Conservation (phyloP, 2,888 invertebrate genomes). For the Erpobdella octoculata region DNA sequence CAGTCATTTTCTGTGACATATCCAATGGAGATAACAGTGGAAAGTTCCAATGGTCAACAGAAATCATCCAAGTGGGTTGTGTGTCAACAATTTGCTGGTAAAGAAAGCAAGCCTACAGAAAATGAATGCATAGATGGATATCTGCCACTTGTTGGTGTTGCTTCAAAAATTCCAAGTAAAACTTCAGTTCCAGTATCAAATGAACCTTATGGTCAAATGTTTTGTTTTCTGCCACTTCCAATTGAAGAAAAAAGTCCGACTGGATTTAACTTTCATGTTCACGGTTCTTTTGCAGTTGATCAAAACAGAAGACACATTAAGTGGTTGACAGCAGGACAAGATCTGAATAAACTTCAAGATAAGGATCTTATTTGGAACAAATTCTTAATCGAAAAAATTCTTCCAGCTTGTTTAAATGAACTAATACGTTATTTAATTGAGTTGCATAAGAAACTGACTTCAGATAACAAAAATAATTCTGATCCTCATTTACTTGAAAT, state of each 20-base stretch:
- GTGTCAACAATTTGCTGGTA: constrained; percentile 25
- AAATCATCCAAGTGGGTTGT: constrained; percentile 21
- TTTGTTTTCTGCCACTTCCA: constrained; percentile 32
- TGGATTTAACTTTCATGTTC: constrained; percentile 30
- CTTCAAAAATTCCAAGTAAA: constrained; percentile 23
- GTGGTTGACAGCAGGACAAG: constrained; percentile 26
- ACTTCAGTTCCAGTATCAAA: not conserved
- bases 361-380: constrained; percentile 44
- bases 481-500: not conserved
- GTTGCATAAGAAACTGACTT: not conserved
- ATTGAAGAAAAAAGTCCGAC: constrained; percentile 28
- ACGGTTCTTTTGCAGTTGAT: constrained; percentile 32
- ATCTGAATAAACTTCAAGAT: constrained; percentile 34
- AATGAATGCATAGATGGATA: constrained; percentile 30
- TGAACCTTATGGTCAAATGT: constrained; percentile 29
- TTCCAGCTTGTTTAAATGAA: constrained; percentile 40
- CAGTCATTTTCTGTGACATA: constrained; percentile 17
- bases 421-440: constrained; percentile 36
- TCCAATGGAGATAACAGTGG: constrained; percentile 13
- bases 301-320: constrained; percentile 31
- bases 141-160: constrained; percentile 40
- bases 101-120: not conserved
- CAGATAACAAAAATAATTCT: not conserved
- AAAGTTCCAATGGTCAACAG: not conserved
- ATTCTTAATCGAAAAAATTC: constrained; percentile 41